These are phyloP conservation scores for Yoshiicerus persimilis DNA, from an alignment of 1,140 invertebrate species.

Conservation along the genomic window DNA sequence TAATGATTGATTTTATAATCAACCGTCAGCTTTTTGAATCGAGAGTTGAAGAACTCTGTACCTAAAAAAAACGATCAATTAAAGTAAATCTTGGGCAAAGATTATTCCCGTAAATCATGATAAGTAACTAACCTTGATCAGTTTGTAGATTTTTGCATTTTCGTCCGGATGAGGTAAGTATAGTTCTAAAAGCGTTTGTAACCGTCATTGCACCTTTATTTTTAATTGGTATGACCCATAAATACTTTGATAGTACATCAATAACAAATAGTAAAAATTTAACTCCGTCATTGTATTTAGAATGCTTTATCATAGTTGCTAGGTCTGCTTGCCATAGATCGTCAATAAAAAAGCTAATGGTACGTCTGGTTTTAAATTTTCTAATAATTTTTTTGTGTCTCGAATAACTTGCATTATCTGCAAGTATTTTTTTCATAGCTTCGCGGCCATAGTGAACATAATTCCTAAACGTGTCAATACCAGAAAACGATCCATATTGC, in stretches of 20 bases:
- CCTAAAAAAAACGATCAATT: too few species aligned
- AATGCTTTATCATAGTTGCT: not conserved
- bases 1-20: not conserved
- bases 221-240: not conserved
- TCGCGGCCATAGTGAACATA: not conserved
- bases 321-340: constrained; percentile 19
- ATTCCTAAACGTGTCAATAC: not conserved
- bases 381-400: not conserved
- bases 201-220: not conserved
- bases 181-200: not conserved
- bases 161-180: not conserved
- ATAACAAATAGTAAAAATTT: not conserved
- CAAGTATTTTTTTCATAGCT: not conserved
- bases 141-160: not conserved
- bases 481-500: not conserved
- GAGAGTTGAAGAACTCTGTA: not conserved
- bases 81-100: not conserved
- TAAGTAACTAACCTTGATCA: not conserved
- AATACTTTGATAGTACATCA: not conserved
- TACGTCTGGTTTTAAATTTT: constrained; percentile 9
- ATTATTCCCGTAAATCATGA: not conserved
- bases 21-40: not conserved
- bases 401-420: not conserved
- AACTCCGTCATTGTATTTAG: not conserved
- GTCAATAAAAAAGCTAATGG: constrained; percentile 9